Conservation (phyloP, 2,113 vertebrate genomes). For the Puffinus mauretanicus region DNA sequence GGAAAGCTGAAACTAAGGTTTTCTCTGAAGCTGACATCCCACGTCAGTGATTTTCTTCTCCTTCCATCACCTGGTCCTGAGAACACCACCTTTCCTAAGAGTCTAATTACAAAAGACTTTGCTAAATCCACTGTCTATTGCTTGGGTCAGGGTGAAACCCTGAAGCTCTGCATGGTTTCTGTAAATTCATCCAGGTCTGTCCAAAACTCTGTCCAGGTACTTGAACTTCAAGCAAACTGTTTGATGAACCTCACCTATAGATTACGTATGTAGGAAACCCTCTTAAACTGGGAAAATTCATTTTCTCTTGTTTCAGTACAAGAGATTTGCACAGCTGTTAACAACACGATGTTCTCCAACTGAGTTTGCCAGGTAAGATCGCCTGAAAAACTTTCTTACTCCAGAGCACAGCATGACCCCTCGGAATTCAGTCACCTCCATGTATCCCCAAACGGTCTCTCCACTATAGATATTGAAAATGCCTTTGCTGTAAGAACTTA, state of each 20-base stretch:
- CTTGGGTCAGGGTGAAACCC: neutral
- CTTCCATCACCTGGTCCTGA: neutral
- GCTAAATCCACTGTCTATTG: neutral
- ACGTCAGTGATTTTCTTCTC: neutral
- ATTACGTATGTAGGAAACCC: neutral
- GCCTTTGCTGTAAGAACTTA: neutral
- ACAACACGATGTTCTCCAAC: neutral
- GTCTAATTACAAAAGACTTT: neutral
- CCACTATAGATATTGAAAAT: neutral
- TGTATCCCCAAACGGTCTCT: fast-evolving
- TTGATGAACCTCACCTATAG: neutral
- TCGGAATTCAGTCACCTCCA: neutral
- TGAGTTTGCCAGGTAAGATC: neutral
- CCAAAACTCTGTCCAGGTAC: neutral
- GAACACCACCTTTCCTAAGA: neutral
- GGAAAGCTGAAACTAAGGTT: neutral
- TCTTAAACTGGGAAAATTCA: neutral
- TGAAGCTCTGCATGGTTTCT: neutral
- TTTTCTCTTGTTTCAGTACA: neutral
- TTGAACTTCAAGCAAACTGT: neutral
- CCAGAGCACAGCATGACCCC: neutral
- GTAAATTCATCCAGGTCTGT: neutral
- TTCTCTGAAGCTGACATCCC: neutral
- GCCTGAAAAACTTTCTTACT: neutral
- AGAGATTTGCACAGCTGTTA: neutral